Conservation (phyloP, 2,888 invertebrate genomes). For the Arge pagana region DNA sequence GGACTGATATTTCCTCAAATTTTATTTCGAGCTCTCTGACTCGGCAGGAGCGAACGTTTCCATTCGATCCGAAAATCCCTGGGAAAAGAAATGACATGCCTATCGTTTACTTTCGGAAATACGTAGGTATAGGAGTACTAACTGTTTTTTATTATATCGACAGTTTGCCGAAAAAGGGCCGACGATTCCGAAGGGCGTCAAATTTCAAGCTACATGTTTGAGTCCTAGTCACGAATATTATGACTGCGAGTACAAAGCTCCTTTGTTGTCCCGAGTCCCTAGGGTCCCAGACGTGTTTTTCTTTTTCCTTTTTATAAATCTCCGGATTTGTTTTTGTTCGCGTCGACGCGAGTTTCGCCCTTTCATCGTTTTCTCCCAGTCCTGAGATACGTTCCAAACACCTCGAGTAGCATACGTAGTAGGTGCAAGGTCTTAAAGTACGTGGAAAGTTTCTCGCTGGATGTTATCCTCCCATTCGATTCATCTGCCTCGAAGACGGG, state of each 20-base stretch:
- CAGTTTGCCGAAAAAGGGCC: background rate
- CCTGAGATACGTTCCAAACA: too few species aligned
- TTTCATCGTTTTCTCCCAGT: too few species aligned
- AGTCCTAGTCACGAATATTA: slow-evolving; percentile 19
- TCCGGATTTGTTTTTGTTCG: slow-evolving; percentile 7
- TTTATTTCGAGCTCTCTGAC: too few species aligned
- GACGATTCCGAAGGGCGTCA: slow-evolving; percentile 1
- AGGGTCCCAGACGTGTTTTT: background rate
- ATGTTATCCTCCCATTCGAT: too few species aligned
- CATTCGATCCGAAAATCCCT: background rate
- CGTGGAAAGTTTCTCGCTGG: too few species aligned
- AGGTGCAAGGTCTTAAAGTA: too few species aligned
- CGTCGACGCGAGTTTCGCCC: too few species aligned
- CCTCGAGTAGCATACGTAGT: too few species aligned
- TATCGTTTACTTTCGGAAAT: background rate
- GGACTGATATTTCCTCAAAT: background rate
- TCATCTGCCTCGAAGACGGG: too few species aligned
- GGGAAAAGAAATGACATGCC: background rate
- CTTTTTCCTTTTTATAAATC: slow-evolving; percentile 3
- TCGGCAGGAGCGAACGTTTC: too few species aligned
- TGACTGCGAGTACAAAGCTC: slow-evolving; percentile 14
- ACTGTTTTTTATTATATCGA: background rate
- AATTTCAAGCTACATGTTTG: slow-evolving; percentile 9
- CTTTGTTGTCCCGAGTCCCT: background rate
- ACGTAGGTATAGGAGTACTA: too few species aligned